Conservation (phyloP, 2,113 vertebrate species). For the Danionella cerebrum region DNA sequence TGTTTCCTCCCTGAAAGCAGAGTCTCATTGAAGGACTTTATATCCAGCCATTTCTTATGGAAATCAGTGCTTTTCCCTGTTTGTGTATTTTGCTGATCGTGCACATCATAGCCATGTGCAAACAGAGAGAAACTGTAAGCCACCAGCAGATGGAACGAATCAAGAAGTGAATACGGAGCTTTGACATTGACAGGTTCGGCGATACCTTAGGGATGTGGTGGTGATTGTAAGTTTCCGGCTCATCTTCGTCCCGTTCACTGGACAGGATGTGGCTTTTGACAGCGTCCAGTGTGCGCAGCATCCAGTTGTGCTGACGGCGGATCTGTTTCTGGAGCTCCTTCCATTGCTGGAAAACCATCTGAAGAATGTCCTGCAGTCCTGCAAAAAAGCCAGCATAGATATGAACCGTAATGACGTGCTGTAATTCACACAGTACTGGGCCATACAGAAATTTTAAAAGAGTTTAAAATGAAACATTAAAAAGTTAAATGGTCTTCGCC, state of each 20-base stretch:
- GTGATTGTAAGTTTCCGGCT: constrained; percentile 18
- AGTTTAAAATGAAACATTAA: too few species aligned
- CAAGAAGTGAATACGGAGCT: constrained; percentile 46
- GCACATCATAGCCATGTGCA: constrained; percentile 37
- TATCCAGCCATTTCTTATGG: constrained; percentile 39
- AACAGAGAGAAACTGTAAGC: constrained; percentile 36
- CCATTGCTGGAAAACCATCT: constrained; percentile 91
- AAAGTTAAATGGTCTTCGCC: too few species aligned
- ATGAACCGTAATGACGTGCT: too few species aligned
- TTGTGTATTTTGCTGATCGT: constrained; percentile 51
- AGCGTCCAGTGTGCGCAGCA: constrained; percentile 84
- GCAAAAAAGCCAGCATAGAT: too few species aligned
- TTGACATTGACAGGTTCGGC: constrained; percentile 52
- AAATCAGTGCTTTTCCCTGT: constrained; percentile 37
- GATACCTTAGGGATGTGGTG: constrained; percentile 63
- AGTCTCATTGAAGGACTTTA: constrained; percentile 29
- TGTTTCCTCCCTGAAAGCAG: background rate
- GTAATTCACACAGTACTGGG: background rate
- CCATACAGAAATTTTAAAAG: too few species aligned
- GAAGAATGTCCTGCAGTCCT: constrained; percentile 91
- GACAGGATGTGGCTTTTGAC: constrained; percentile 88
- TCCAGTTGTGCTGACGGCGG: constrained; percentile 95
- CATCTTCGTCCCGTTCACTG: constrained; percentile 61
- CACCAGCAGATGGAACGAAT: constrained; percentile 23
- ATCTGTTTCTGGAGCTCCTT: constrained; percentile 95